Conservation (phyloP, 1,140 invertebrate genomes). For the Eriocheir sinensis region DNA sequence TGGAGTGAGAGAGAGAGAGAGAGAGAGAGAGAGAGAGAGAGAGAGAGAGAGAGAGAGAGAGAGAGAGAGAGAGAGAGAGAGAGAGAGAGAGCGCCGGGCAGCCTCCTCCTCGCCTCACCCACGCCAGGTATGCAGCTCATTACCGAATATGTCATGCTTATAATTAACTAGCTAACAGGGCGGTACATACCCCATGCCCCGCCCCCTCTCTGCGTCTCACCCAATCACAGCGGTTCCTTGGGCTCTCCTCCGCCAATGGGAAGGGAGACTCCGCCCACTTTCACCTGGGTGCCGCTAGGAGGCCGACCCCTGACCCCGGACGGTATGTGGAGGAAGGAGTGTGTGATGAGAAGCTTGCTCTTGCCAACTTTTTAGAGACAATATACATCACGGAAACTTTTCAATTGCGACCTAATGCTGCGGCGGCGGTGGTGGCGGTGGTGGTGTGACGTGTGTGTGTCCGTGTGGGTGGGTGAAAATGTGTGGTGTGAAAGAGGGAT, state of each 20-base stretch:
- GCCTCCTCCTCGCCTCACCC: conserved; percentile 61
- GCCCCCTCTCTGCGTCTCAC: not conserved
- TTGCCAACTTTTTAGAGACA: conserved; percentile 63
- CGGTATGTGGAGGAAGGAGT: conserved; percentile 59
- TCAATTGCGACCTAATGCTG: conserved; percentile 60
- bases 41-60: not conserved
- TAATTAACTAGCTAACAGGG: conserved; percentile 75
- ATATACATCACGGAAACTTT: conserved; percentile 67
- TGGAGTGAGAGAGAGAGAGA: too few species aligned
- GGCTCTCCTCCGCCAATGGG: conserved; percentile 52
- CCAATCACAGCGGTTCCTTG: conserved; percentile 31
- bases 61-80: conserved; percentile 7
- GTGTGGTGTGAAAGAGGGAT: conserved; percentile 45
- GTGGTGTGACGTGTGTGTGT: conserved; percentile 59
- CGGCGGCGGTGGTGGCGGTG: conserved; percentile 7
- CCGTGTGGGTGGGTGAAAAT: conserved; percentile 47
- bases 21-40: not conserved
- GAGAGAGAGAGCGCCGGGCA: conserved; percentile 38
- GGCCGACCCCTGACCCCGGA: conserved; percentile 72
- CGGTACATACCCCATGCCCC: conserved; percentile 70
- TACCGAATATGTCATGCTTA: conserved; percentile 77
- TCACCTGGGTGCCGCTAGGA: conserved; percentile 58
- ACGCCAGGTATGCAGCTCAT: conserved; percentile 72
- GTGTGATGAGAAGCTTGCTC: conserved; percentile 60
- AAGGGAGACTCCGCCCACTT: conserved; percentile 49